Conservation (phyloP, 2,113 vertebrate species). For the Donacobius atricapilla region DNA sequence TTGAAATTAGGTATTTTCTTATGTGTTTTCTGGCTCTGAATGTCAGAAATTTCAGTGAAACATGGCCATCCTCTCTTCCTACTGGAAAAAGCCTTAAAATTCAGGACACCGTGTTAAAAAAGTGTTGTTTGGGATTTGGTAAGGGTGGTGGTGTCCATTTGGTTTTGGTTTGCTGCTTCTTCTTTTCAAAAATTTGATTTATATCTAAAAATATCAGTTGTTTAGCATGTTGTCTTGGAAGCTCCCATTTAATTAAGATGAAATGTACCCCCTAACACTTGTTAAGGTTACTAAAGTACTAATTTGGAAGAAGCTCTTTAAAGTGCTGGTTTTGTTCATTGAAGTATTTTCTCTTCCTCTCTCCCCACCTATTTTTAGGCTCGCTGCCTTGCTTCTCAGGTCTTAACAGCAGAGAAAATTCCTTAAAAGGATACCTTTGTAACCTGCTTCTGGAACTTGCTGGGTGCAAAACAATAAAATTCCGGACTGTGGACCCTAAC, state of each 20-base stretch:
- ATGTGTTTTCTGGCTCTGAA: not conserved
- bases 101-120: not conserved
- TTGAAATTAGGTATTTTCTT: not conserved
- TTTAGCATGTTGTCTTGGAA: not conserved
- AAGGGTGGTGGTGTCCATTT: accelerated
- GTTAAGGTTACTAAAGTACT: not conserved
- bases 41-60: not conserved
- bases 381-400: conserved; percentile 76
- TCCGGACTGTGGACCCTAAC: not conserved
- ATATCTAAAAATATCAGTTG: not conserved
- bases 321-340: not conserved
- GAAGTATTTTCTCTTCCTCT: not conserved
- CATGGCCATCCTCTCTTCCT: not conserved
- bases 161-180: not conserved
- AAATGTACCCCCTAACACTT: not conserved
- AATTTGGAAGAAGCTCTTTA: not conserved
- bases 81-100: not conserved
- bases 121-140: not conserved
- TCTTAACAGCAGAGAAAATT: conserved; percentile 84
- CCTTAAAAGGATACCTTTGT: conserved; percentile 75
- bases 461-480: not conserved
- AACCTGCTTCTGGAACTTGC: not conserved
- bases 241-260: not conserved
- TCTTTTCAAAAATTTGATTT: not conserved
- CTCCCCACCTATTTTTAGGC: conserved; percentile 65